phyloP scores from a whole-genome alignment of 2,113 vertebrate genomes.

The Catharus minimus region DNA sequence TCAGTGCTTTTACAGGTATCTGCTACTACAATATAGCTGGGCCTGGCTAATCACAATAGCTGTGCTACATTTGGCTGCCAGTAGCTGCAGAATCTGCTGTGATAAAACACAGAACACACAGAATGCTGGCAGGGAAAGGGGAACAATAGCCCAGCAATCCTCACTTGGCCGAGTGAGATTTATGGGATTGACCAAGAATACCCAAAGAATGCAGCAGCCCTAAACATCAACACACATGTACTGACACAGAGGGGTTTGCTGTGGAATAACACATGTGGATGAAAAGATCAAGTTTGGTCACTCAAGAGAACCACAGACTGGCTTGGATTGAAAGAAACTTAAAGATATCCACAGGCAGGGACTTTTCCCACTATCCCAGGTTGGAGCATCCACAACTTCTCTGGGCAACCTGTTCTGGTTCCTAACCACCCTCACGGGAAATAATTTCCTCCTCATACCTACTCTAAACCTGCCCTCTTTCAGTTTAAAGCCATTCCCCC shows the following conservation, averaged over 20 bases:
- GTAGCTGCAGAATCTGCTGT: neutral
- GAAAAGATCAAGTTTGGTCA: neutral
- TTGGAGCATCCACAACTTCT: fast-evolving
- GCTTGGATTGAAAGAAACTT: neutral
- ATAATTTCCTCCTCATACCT: neutral
- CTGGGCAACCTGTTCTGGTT: neutral
- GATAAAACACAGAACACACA: neutral
- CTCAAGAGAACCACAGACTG: neutral
- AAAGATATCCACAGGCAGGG: fast-evolving
- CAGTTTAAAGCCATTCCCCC: neutral
- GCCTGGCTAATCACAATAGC: fast-evolving
- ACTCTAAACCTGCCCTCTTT: neutral
- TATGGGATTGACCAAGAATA: neutral
- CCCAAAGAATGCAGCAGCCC: fast-evolving
- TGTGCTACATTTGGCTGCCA: neutral
- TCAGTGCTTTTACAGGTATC: neutral
- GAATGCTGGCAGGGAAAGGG: neutral
- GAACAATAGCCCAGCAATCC: neutral
- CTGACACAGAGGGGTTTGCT: neutral
- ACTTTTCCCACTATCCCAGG: neutral
- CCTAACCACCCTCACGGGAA: neutral
- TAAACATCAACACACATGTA: fast-evolving
- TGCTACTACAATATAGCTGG: neutral
- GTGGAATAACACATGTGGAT: neutral
- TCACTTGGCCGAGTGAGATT: neutral